Evolutionary conservation across 2,113 vertebrate species (phyloP).

Genomic region (Struthio camelus): DNA sequence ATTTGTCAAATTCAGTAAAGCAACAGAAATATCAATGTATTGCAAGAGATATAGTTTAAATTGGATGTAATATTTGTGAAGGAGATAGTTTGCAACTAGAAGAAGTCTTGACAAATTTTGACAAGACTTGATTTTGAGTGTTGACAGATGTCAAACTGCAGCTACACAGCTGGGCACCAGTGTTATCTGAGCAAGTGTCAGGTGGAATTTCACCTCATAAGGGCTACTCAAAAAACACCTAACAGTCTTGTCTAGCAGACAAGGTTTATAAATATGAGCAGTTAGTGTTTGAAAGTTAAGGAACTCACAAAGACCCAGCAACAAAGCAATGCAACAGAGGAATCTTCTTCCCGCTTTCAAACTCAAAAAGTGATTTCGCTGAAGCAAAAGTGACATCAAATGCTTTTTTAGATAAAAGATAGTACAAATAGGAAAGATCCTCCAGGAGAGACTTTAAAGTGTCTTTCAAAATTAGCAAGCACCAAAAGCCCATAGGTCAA

Average conservation of each 20-base stretch:
- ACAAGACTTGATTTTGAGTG: not conserved
- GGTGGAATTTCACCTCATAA: not conserved
- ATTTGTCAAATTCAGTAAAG: not conserved
- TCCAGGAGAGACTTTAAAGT: slow-evolving; percentile 10
- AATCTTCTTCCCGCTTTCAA: slow-evolving; percentile 35
- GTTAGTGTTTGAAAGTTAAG: slow-evolving; percentile 35
- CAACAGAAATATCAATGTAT: not conserved
- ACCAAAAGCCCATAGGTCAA: slow-evolving; percentile 30
- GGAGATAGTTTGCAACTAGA: not conserved
- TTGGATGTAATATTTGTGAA: not conserved
- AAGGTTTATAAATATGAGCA: slow-evolving; percentile 47
- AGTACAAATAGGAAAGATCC: slow-evolving; percentile 25
- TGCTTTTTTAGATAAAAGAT: slow-evolving; percentile 52
- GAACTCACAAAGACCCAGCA: slow-evolving; percentile 44
- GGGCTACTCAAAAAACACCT: not conserved
- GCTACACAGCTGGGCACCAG: not conserved
- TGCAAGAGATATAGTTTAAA: not conserved
- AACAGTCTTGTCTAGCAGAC: not conserved
- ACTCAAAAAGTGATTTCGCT: slow-evolving; percentile 40
- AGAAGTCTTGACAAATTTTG: not conserved
- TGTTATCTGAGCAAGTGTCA: not conserved
- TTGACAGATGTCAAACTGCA: not conserved
- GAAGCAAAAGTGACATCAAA: slow-evolving; percentile 49
- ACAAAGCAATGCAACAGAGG: slow-evolving; percentile 51
- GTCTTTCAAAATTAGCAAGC: slow-evolving; percentile 49